These are phyloP conservation scores for Liasis olivaceus DNA, from an alignment of 2,797 vertebrate species.

Conservation along the genomic window DNA sequence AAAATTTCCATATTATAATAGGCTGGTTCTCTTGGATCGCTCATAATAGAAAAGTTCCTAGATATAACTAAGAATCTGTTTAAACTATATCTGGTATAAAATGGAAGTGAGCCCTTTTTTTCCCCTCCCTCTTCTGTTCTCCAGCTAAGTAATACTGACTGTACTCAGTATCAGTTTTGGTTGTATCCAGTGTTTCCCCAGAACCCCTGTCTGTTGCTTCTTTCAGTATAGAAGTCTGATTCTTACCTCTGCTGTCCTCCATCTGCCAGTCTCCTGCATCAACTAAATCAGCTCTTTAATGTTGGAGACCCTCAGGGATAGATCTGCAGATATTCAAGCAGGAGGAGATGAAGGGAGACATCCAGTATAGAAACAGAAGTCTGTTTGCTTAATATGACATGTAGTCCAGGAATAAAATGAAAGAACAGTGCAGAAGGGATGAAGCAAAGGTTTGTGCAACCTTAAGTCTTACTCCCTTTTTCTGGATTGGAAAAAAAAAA, in stretches of 20 bases:
- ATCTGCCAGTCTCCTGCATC: neutral
- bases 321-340: neutral
- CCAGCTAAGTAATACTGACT: neutral
- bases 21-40: neutral
- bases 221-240: neutral
- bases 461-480: neutral
- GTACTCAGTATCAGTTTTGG: neutral
- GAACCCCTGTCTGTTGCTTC: neutral
- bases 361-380: neutral
- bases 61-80: neutral
- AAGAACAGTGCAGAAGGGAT: neutral
- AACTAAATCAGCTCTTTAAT: neutral
- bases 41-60: neutral
- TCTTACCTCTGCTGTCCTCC: neutral
- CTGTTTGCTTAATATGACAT: neutral
- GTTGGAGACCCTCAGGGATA: neutral
- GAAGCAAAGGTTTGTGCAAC: neutral
- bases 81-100: neutral
- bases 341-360: neutral
- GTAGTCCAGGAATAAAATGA: neutral
- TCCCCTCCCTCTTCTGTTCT: neutral
- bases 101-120: neutral
- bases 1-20: neutral
- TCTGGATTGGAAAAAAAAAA: neutral
- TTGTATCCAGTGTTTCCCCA: neutral